Conservation (phyloP, 2,888 invertebrate species). For the Parelbella ahira region DNA sequence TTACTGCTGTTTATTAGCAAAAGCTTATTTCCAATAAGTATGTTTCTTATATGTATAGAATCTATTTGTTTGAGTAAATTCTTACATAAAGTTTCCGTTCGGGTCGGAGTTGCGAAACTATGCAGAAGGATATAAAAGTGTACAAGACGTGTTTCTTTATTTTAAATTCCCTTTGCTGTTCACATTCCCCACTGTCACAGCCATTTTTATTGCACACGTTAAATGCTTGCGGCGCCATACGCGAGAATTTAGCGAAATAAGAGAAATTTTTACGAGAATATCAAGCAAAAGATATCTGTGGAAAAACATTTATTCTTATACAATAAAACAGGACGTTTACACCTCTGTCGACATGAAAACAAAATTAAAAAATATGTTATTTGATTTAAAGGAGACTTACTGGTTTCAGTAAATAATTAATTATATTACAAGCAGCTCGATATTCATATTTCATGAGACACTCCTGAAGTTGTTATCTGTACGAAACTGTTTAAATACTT, state of each 20-base stretch:
- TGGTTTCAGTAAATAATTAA: no score
- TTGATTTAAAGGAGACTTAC: no score
- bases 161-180: slow-evolving; percentile 1
- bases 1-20: no score
- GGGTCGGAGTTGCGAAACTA: neutral
- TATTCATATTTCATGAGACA: no score
- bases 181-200: slow-evolving; percentile 10
- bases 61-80: neutral
- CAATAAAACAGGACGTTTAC: no score
- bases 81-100: slow-evolving; percentile 4
- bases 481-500: no score
- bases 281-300: slow-evolving; percentile 2
- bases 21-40: no score
- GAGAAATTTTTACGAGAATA: slow-evolving; percentile 3
- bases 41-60: neutral
- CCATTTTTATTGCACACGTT: slow-evolving; percentile 8
- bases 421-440: no score
- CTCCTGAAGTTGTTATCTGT: no score
- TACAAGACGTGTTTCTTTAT: slow-evolving; percentile 3
- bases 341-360: no score
- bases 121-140: slow-evolving; percentile 9
- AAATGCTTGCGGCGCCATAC: slow-evolving; percentile 7
- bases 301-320: neutral
- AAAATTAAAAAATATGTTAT: no score
- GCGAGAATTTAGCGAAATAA: slow-evolving; percentile 7